Evolutionary conservation across 37 sponge, comb jelly and placozoan species (phyloP), one percentile per base, ranked within the genome.

Genomic region (Aplysina aerophoba): DNA sequence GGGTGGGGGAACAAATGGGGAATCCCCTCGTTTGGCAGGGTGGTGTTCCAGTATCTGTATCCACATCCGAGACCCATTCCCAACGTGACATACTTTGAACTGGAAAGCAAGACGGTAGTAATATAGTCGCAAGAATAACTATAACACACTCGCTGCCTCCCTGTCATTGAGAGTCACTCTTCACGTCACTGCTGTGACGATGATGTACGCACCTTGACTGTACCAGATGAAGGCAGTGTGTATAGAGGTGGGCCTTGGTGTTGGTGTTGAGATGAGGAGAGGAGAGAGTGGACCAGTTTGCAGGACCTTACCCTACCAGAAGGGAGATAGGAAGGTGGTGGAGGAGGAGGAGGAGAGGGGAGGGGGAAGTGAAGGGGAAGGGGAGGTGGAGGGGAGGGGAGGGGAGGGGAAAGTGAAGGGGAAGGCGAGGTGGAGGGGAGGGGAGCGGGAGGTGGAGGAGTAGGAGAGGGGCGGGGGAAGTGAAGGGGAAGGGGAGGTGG

Each of bases 31-130:
- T n/a, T 33, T 34, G 25, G 50, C 58, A 24, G 92, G 89, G 31
- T 40, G 21, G 84, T 91, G 95, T 40, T 88, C 85, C 40, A 91
- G 57, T 6, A 94, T 65, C 22, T 87, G 67, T 0, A 94, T 83
- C 95, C 95, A 94, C 25, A 88, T 72, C 28, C 89, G 77, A 28
- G 80, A 56, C 37, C 78, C 78, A 75, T 75, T 75, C 15, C 78
- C 78, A 75, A 75, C 54, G 15, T 75, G 78, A 11, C 78, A 75
- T 4, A 41, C 78, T 44, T 75, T 37, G 54, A 75, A 75, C 78
- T 75, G 38, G 22, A 75, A 0, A 75, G 44, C 2, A 22, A 50
- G 50, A 44, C 3, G 8, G 3, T 3, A 8, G 50, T 8, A 11
- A 8, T 8, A 11, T 3, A 11, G 50, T 11, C 50, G 3, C 8